These are phyloP conservation scores for Drosophila borborema DNA, from an alignment of 2,888 invertebrate genomes.

Conservation along the genomic window DNA sequence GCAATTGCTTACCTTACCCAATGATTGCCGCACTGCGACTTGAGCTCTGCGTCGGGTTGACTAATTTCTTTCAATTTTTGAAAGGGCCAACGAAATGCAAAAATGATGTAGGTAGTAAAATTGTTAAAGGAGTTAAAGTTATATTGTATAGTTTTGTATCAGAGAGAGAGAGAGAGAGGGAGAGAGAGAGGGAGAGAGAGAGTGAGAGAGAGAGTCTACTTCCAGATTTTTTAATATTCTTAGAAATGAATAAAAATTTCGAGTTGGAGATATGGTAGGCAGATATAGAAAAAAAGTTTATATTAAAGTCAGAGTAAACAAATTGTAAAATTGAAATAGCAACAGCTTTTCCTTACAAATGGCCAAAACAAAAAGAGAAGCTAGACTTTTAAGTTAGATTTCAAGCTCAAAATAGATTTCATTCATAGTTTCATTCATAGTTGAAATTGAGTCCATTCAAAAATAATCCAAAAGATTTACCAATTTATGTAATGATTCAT, in stretches of 20 bases:
- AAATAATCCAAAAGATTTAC: neutral
- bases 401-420: too few species aligned
- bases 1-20: neutral
- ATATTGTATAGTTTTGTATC: too few species aligned
- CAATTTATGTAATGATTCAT: slow-evolving; percentile 9
- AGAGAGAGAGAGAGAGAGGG: too few species aligned
- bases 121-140: neutral
- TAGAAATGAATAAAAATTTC: neutral
- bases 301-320: too few species aligned
- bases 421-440: neutral
- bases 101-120: neutral
- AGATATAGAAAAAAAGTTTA: too few species aligned
- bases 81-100: neutral
- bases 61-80: neutral
- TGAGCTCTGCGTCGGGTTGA: neutral
- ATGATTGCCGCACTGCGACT: slow-evolving; percentile 1
- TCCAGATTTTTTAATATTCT: neutral
- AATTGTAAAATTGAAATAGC: too few species aligned
- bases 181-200: too few species aligned
- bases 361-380: too few species aligned
- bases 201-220: too few species aligned
- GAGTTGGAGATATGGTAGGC: too few species aligned
- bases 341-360: too few species aligned
- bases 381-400: too few species aligned
- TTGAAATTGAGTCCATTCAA: neutral